Conservation (phyloP, 2,888 invertebrate species). For the Listrodromus nycthemerus region DNA sequence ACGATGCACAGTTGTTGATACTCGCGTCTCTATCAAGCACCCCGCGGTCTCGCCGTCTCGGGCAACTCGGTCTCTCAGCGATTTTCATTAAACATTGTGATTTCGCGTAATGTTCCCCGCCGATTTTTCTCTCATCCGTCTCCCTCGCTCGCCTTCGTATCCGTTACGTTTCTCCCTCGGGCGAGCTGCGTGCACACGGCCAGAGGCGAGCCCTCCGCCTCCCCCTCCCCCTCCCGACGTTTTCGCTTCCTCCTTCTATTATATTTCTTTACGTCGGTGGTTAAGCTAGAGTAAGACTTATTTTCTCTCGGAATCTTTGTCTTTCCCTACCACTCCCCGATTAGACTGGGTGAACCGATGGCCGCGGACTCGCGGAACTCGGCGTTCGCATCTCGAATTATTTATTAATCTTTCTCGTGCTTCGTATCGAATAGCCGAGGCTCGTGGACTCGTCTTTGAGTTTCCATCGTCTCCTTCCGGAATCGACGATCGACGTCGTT, state of each 20-base stretch:
- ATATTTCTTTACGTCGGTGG: slow-evolving; percentile 62
- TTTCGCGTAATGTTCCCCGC: slow-evolving; percentile 82
- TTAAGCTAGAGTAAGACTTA: slow-evolving; percentile 28
- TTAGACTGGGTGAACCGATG: not conserved
- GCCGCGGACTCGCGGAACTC: not conserved
- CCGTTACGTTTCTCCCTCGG: slow-evolving; percentile 44
- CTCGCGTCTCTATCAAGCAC: slow-evolving; percentile 24
- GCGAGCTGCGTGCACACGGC: slow-evolving; percentile 38
- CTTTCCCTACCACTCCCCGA: slow-evolving; percentile 1
- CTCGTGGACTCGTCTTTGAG: not conserved
- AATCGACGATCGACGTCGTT: not conserved
- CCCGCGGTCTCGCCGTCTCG: slow-evolving; percentile 70
- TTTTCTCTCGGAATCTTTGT: slow-evolving; percentile 24
- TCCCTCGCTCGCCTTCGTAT: slow-evolving; percentile 36
- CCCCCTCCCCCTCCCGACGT: slow-evolving; percentile 31
- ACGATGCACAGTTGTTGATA: slow-evolving; percentile 72
- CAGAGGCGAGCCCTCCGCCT: slow-evolving; percentile 54
- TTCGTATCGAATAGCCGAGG: not conserved
- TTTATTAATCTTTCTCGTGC: not conserved
- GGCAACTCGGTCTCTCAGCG: slow-evolving; percentile 75
- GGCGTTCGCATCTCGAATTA: not conserved
- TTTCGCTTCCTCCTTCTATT: slow-evolving; percentile 60
- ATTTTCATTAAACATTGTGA: slow-evolving; percentile 84
- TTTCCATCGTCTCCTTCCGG: not conserved
- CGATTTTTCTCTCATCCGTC: slow-evolving; percentile 72